Evolutionary conservation across 1,140 invertebrate species (phyloP).

Genomic region (Cydia splendana): DNA sequence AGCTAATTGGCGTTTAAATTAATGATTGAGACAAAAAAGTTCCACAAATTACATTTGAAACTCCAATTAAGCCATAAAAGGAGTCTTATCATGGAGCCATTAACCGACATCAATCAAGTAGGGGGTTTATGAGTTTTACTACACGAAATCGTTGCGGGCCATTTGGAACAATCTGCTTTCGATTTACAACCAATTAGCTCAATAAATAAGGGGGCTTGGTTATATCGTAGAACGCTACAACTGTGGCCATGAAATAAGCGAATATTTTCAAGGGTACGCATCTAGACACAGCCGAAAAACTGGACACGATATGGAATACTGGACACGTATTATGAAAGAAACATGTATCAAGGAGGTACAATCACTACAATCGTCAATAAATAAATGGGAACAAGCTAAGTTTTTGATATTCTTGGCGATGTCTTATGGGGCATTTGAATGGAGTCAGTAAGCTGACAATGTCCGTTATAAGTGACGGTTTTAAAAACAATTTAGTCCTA

Average conservation of each 20-base stretch:
- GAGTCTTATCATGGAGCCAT: constrained; percentile 69
- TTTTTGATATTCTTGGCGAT: too few relatives aligned
- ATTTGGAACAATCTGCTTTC: constrained; percentile 66
- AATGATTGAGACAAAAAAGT: constrained; percentile 64
- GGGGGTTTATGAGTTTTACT: constrained; percentile 76
- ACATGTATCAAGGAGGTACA: too few relatives aligned
- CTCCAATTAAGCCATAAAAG: constrained; percentile 73
- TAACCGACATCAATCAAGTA: constrained; percentile 65
- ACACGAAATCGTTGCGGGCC: constrained; percentile 69
- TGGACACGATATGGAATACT: too few relatives aligned
- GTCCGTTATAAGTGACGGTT: too few relatives aligned
- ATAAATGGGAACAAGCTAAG: too few relatives aligned
- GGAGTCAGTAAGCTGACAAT: too few relatives aligned
- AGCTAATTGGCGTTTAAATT: constrained; percentile 71
- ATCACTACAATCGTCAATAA: too few relatives aligned
- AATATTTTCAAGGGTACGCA: not conserved
- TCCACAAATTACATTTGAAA: constrained; percentile 60
- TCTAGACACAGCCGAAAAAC: not conserved
- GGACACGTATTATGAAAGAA: too few relatives aligned
- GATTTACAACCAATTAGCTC: constrained; percentile 75
- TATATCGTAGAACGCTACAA: constrained; percentile 42
- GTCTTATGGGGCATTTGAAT: too few relatives aligned
- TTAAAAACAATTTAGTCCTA: too few relatives aligned
- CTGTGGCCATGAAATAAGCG: constrained; percentile 45
- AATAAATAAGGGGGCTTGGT: constrained; percentile 64